These are phyloP conservation scores for Lycophotia porphyrea DNA, from an alignment of 2,888 invertebrate species.

Conservation along the genomic window DNA sequence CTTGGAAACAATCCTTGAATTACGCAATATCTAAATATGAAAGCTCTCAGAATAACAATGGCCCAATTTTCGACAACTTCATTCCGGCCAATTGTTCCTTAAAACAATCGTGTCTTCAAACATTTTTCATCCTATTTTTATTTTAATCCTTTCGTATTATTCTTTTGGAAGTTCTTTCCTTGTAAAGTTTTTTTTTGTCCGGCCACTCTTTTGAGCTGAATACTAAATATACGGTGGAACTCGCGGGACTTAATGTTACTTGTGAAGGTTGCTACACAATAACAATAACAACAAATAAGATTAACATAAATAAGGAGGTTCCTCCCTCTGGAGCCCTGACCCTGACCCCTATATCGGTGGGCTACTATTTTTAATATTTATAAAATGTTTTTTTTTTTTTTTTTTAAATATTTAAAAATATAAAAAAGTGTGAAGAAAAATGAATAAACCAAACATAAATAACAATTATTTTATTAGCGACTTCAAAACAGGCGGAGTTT, in stretches of 20 bases:
- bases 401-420: too few species aligned
- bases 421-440: too few species aligned
- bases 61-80: constrained; percentile 56
- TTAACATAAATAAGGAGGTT: too few species aligned
- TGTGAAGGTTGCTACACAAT: constrained; percentile 18
- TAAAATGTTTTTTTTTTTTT: too few species aligned
- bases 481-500: neutral
- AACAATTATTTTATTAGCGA: neutral
- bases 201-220: constrained; percentile 53
- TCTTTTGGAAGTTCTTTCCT: constrained; percentile 36
- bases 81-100: constrained; percentile 59
- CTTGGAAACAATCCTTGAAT: constrained; percentile 37
- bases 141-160: constrained; percentile 61
- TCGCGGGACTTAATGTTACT: constrained; percentile 32
- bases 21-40: constrained; percentile 40
- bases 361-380: too few species aligned
- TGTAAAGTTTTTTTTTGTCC: constrained; percentile 53
- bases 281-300: too few species aligned
- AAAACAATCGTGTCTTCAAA: constrained; percentile 60
- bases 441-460: neutral
- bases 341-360: too few species aligned
- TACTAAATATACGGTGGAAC: constrained; percentile 53
- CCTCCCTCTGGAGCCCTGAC: too few species aligned
- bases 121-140: constrained; percentile 55
- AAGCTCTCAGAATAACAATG: constrained; percentile 46